Conservation (phyloP, 2,888 invertebrate genomes). For the Ganaspis brasiliensis region DNA sequence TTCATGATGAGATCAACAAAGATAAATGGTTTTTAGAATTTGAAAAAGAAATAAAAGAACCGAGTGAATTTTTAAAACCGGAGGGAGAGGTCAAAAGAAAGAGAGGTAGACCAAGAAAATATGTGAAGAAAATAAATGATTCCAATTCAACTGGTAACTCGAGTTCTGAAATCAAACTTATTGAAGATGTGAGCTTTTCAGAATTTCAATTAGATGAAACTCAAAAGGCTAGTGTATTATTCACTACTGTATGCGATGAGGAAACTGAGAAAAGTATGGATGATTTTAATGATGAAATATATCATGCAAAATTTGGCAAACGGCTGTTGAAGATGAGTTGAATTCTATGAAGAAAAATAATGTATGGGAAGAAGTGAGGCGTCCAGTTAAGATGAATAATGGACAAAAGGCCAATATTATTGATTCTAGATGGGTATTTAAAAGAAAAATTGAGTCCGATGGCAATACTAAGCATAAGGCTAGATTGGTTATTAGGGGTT, state of each 20-base stretch:
- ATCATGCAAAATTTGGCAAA: slow-evolving; percentile 46
- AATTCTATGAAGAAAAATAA: slow-evolving; percentile 55
- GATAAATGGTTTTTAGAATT: not conserved
- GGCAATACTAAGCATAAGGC: slow-evolving; percentile 49
- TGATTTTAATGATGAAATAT: slow-evolving; percentile 32
- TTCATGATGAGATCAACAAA: not conserved
- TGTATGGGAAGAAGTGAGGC: slow-evolving; percentile 47
- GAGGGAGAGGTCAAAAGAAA: slow-evolving; percentile 28
- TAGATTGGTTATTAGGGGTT: slow-evolving; percentile 56
- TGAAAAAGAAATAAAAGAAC: not conserved
- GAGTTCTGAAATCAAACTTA: not conserved
- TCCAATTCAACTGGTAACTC: not conserved
- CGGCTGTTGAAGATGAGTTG: slow-evolving; percentile 53
- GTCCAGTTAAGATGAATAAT: slow-evolving; percentile 45
- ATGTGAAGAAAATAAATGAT: not conserved
- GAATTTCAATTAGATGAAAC: not conserved
- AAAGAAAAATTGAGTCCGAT: slow-evolving; percentile 54
- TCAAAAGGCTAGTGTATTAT: not conserved
- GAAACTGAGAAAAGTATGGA: not conserved
- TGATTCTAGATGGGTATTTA: slow-evolving; percentile 60
- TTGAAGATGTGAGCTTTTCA: slow-evolving; percentile 3
- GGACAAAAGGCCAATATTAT: slow-evolving; percentile 52
- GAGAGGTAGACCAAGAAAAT: not conserved
- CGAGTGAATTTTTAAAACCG: not conserved
- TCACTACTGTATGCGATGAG: too few relatives aligned